Conservation (phyloP, 2,113 vertebrate genomes). For the Amazona vittata region DNA sequence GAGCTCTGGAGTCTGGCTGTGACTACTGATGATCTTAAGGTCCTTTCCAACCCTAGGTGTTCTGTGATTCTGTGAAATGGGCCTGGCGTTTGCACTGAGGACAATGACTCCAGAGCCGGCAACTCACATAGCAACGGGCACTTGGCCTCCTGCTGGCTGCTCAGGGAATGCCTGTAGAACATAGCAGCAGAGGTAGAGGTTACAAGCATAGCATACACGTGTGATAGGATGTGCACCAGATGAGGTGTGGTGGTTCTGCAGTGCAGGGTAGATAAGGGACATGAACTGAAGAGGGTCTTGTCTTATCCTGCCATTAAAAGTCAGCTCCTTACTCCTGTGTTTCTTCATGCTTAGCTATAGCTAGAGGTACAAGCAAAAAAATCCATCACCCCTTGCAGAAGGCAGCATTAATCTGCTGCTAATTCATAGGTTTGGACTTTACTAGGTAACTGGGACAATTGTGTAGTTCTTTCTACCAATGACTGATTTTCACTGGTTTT, state of each 20-base stretch:
- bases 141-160: neutral
- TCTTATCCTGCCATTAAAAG: neutral
- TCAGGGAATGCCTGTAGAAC: accelerated
- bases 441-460: neutral
- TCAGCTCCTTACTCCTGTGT: neutral
- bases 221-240: neutral
- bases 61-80: neutral
- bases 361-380: neutral
- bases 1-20: neutral
- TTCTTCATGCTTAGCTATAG: neutral
- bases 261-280: neutral
- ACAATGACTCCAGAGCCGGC: neutral
- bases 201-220: accelerated
- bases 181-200: neutral
- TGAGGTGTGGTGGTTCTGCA: neutral
- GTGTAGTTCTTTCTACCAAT: neutral
- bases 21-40: neutral
- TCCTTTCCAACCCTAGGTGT: too few relatives aligned
- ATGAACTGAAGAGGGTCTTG: neutral
- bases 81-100: neutral
- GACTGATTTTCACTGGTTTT: neutral
- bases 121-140: neutral
- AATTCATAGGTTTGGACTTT: neutral
- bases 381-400: neutral
- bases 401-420: neutral